phyloP scores from a whole-genome alignment of 2,888 invertebrate species.

The Dynastes grantii region DNA sequence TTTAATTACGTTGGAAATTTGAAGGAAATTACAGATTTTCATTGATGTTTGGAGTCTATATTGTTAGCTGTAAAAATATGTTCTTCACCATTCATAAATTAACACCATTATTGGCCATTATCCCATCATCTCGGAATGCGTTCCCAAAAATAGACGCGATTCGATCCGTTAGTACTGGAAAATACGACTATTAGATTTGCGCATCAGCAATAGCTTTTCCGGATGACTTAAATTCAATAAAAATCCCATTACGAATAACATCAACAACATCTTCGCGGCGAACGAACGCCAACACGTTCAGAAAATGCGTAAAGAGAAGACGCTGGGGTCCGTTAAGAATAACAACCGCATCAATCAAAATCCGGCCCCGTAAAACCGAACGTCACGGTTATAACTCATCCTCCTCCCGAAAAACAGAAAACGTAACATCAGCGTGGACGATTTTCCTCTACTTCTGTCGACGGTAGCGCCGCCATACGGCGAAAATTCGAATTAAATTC shows the following conservation, averaged over 20 bases:
- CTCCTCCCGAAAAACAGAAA: slow-evolving; percentile 29
- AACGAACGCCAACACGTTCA: not conserved
- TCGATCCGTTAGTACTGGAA: not conserved
- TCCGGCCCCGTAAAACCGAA: slow-evolving; percentile 9
- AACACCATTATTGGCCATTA: too few species aligned
- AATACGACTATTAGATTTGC: slow-evolving; percentile 23
- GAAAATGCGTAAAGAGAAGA: not conserved
- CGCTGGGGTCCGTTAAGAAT: slow-evolving; percentile 20
- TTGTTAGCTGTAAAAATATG: too few species aligned
- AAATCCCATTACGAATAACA: slow-evolving; percentile 39
- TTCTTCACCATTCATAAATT: too few species aligned
- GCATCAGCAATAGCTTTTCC: slow-evolving; percentile 29
- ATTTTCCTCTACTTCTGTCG: slow-evolving; percentile 12
- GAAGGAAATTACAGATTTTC: too few species aligned
- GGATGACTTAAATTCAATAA: slow-evolving; percentile 43
- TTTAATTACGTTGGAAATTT: too few species aligned
- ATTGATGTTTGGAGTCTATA: too few species aligned
- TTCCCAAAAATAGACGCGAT: too few species aligned
- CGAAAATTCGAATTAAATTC: slow-evolving; percentile 30
- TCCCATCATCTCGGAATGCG: too few species aligned
- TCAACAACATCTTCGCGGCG: slow-evolving; percentile 14
- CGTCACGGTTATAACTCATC: slow-evolving; percentile 36
- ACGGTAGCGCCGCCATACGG: slow-evolving; percentile 16
- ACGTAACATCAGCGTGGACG: not conserved
- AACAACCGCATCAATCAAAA: slow-evolving; percentile 37